Percentiles rank a stretch among this genome's conserved stretches.
Evolutionary conservation across 2,888 invertebrate species (phyloP).

Genomic region (Chironomus riparius): DNA sequence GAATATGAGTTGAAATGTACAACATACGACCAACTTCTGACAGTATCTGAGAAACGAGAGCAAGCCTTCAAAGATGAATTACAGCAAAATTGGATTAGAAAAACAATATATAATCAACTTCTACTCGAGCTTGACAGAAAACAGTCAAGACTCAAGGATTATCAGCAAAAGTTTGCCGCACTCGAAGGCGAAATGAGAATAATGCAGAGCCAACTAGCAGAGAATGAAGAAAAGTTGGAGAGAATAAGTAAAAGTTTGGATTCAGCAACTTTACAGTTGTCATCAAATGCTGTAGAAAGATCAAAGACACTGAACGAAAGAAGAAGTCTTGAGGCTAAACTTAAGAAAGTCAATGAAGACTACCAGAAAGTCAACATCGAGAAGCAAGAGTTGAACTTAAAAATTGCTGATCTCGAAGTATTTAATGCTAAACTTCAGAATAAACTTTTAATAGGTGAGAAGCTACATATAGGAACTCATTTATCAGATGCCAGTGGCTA

Average conservation of each 20-base stretch:
- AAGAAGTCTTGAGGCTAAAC: slow-evolving; percentile 53
- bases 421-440: slow-evolving; percentile 40
- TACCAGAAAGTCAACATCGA: slow-evolving; percentile 41
- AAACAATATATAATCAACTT: slow-evolving; percentile 47
- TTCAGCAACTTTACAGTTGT: slow-evolving; percentile 61
- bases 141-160: slow-evolving; percentile 42
- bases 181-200: slow-evolving; percentile 41
- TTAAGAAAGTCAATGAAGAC: slow-evolving; percentile 50
- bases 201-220: slow-evolving; percentile 34
- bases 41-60: slow-evolving; percentile 33
- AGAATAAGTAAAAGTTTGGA: slow-evolving; percentile 58
- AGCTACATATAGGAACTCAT: slow-evolving; percentile 29
- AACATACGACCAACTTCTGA: slow-evolving; percentile 31
- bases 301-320: slow-evolving; percentile 64
- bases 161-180: slow-evolving; percentile 39
- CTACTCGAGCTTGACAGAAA: slow-evolving; percentile 43
- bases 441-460: slow-evolving; percentile 34
- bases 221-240: slow-evolving; percentile 46
- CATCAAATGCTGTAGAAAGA: slow-evolving; percentile 63
- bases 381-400: slow-evolving; percentile 34
- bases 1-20: slow-evolving; percentile 32
- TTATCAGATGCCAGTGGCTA: slow-evolving; percentile 43
- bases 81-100: slow-evolving; percentile 49
- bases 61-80: slow-evolving; percentile 43
- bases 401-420: slow-evolving; percentile 34